Base-by-base conservation (phyloP, 1,140 invertebrate genomes). In the Drosophila persimilis region DNA sequence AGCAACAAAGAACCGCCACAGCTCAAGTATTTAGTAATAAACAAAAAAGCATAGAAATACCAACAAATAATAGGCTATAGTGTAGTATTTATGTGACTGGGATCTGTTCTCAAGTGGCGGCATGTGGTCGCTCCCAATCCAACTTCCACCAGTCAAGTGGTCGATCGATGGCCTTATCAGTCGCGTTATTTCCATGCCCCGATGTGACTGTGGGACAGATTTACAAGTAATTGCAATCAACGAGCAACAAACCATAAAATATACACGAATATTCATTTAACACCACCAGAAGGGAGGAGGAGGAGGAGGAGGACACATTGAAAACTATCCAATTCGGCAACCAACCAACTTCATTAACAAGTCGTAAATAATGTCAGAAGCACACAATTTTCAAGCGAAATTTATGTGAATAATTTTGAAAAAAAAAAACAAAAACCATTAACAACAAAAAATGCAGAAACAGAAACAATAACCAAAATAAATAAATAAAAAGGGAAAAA, bases 201-300 rank as follows among this genome's bases (percentile, higher is more conserved):
- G 6, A 35, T 35, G 31, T 39, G 35, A 13, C 35, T 39, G 35
- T 39, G 35, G 26, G 62, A 74, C 74, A 74, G 74, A 77, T 77
- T 77, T 74, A 74, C 65, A 74, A 77, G 73, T 77, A 77, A 77
- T 77, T 77, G 72, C 56, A 26, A 52, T 56, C 74, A 74, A 73
- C 69, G 51, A 41, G 50, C 41, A 35, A 26, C 44, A 57, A 56
- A 60, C 72, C 54, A 53, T 47, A 57, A 67, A 31, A 62, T 52
- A 48, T 60, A 50, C 39, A 50, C n/a, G 2, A 7, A 26, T 55
- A 13, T 46, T 29, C 39, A 39, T 41, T 15, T 58, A 24, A 24
- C 35, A 39, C 35, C 35, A 39, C 35, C 35, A 39, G 6, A 24
- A 29, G n/a, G 46, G 8, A 22, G 29, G 29, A 20, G 20, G 15